Conservation (phyloP, 2,888 invertebrate species). For the Hypena proboscidalis region DNA sequence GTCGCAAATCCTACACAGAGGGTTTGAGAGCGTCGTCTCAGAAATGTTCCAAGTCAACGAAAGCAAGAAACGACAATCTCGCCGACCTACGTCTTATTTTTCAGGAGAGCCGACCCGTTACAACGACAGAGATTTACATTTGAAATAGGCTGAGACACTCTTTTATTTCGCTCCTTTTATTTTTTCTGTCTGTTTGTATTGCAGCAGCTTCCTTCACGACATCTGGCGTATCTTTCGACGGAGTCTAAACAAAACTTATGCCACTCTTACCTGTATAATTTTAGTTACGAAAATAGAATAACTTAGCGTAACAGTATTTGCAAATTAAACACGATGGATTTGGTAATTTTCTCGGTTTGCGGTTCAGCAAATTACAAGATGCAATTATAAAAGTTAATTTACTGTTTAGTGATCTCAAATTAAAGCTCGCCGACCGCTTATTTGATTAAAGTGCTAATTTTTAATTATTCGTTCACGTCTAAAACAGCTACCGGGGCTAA, state of each 20-base stretch:
- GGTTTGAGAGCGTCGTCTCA: conserved; percentile 61
- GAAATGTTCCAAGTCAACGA: conserved; percentile 73
- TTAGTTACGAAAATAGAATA: conserved; percentile 32
- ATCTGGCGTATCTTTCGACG: conserved; percentile 22
- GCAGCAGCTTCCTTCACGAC: conserved; percentile 34
- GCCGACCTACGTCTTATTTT: conserved; percentile 76
- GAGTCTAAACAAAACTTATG: conserved; percentile 25
- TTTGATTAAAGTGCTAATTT: conserved; percentile 49
- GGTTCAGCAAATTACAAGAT: conserved; percentile 38
- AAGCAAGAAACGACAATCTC: conserved; percentile 72
- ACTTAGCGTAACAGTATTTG: conserved; percentile 37
- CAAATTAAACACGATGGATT: conserved; percentile 33
- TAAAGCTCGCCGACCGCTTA: conserved; percentile 39
- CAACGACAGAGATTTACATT: conserved; percentile 79
- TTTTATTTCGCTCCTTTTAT: conserved; percentile 69
- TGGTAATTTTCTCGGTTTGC: conserved; percentile 33
- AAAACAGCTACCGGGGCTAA: conserved; percentile 10
- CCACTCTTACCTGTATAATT: conserved; percentile 35
- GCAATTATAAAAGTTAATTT: conserved; percentile 48
- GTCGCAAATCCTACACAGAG: conserved; percentile 67
- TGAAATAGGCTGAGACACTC: conserved; percentile 72
- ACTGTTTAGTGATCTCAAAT: conserved; percentile 42
- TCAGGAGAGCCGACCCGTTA: conserved; percentile 71
- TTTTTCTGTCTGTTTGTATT: conserved; percentile 56
- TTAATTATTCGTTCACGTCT: conserved; percentile 44